These are phyloP conservation scores for Dioctria rufipes DNA, from an alignment of 2,888 invertebrate genomes.

Conservation along the genomic window DNA sequence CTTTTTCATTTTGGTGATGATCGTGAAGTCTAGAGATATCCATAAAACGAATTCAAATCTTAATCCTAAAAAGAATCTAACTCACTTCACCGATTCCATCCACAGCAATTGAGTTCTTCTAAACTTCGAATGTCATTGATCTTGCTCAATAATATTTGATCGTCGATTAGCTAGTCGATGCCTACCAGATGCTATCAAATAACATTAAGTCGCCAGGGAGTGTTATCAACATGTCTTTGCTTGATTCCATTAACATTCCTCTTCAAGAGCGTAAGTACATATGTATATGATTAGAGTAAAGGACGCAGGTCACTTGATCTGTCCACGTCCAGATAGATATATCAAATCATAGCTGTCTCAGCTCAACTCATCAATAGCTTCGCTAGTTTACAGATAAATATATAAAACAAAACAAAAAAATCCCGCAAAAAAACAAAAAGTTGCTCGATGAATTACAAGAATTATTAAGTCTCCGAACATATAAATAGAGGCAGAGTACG, in stretches of 20 bases:
- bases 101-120: background rate
- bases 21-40: too few species aligned
- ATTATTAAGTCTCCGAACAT: background rate
- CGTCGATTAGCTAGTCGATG: conserved; percentile 19
- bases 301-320: conserved; percentile 34
- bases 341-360: too few species aligned
- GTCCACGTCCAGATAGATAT: conserved; percentile 2
- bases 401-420: conserved; percentile 18
- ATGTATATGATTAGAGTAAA: background rate
- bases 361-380: background rate
- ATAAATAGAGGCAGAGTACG: background rate
- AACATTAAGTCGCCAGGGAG: conserved; percentile 11
- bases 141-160: background rate
- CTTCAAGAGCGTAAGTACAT: conserved; percentile 1
- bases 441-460: conserved; percentile 1
- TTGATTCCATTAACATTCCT: conserved; percentile 32
- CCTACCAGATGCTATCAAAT: background rate
- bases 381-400: background rate
- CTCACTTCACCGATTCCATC: too few species aligned
- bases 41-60: too few species aligned
- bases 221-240: conserved; percentile 32
- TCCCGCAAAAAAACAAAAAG: too few species aligned
- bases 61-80: too few species aligned
- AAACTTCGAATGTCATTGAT: conserved; percentile 35
- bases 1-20: too few species aligned